Evolutionary conservation across 2,797 vertebrate species (phyloP).

Genomic region (Eurystomus glaucurus): DNA sequence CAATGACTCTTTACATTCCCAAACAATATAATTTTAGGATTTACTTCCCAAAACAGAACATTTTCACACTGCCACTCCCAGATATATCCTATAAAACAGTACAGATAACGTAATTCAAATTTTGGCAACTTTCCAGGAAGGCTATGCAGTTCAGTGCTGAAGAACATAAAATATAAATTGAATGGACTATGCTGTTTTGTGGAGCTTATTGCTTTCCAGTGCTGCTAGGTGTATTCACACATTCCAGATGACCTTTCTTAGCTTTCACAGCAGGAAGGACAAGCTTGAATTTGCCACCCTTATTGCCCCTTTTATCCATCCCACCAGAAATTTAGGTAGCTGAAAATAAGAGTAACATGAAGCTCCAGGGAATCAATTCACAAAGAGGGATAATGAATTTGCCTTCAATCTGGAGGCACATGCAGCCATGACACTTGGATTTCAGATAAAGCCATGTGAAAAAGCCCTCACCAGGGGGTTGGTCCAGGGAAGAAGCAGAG

Average conservation of each 20-base stretch:
- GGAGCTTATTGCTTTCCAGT: conserved; percentile 19
- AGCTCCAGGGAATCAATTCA: conserved; percentile 23
- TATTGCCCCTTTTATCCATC: not conserved
- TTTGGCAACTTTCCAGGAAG: conserved; percentile 30
- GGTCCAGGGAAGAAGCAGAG: not conserved
- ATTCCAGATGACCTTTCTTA: conserved; percentile 31
- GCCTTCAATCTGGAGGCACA: not conserved
- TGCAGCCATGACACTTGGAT: not conserved
- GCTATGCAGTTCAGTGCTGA: not conserved
- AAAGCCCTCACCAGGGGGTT: not conserved
- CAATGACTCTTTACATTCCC: not conserved
- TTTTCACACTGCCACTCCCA: not conserved
- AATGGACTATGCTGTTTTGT: conserved; percentile 28
- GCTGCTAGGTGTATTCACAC: conserved; percentile 38
- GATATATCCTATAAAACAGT: conserved; percentile 6
- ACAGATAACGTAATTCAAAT: conserved; percentile 42
- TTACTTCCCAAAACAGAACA: not conserved
- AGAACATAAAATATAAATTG: conserved; percentile 60
- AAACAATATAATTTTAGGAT: not conserved
- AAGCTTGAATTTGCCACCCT: not conserved
- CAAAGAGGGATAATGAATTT: not conserved
- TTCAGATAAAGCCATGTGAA: not conserved
- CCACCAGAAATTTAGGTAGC: conserved; percentile 13
- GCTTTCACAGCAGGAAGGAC: not conserved
- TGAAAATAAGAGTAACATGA: conserved; percentile 47